Conservation (phyloP, 2,113 vertebrate genomes). For the Cnemophilus loriae region DNA sequence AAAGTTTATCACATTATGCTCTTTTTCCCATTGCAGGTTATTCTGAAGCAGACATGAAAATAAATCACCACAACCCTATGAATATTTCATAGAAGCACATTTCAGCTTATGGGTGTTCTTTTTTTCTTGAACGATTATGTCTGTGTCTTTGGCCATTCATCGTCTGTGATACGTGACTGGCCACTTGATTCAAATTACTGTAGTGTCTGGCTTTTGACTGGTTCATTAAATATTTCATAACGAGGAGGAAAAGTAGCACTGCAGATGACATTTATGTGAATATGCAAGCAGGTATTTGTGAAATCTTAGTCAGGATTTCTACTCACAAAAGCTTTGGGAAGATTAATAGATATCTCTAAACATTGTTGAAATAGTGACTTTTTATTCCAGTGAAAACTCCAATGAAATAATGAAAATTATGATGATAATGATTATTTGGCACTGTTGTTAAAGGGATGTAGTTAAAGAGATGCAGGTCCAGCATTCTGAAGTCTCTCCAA, state of each 20-base stretch:
- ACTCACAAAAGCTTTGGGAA: neutral
- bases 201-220: neutral
- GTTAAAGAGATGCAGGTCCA: neutral
- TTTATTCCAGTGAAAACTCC: neutral
- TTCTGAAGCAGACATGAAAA: neutral
- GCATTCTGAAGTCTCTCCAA: neutral
- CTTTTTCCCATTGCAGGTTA: neutral
- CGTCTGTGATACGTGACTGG: neutral
- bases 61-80: neutral
- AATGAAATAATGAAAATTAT: neutral
- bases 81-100: slow-evolving; percentile 22
- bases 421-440: neutral
- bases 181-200: neutral
- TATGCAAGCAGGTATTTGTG: neutral
- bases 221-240: slow-evolving; percentile 8
- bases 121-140: neutral
- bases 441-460: neutral
- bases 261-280: neutral
- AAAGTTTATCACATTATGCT: slow-evolving; percentile 13
- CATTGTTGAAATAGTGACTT: neutral
- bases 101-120: neutral
- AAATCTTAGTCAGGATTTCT: neutral
- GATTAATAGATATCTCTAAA: neutral
- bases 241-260: neutral
- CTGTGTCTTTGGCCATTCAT: slow-evolving; percentile 7